These are phyloP conservation scores for Pinctada fucata DNA, from an alignment of 2,888 invertebrate species.

Conservation along the genomic window DNA sequence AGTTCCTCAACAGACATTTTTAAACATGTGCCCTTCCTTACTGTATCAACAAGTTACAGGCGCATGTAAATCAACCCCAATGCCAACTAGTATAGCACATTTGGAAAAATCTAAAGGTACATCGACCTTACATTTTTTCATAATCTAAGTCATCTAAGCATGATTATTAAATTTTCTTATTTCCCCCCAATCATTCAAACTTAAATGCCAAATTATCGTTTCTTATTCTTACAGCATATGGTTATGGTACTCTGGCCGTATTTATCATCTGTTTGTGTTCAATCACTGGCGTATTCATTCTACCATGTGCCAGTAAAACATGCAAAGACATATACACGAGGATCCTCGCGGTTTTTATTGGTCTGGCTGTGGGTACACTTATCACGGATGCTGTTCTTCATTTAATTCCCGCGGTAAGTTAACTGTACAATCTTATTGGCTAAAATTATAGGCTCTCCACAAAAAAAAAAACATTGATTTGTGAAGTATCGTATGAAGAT, in stretches of 20 bases:
- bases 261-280: slow-evolving; percentile 56
- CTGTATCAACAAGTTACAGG: slow-evolving; percentile 54
- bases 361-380: slow-evolving; percentile 54
- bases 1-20: slow-evolving; percentile 48
- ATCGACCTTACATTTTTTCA: too few relatives aligned
- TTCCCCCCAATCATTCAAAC: too few relatives aligned
- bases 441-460: too few relatives aligned
- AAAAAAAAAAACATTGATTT: too few relatives aligned
- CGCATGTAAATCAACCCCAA: slow-evolving; percentile 41
- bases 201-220: too few relatives aligned
- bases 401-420: slow-evolving; percentile 55
- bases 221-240: slow-evolving; percentile 47
- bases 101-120: too few relatives aligned
- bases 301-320: slow-evolving; percentile 45
- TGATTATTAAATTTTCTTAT: too few relatives aligned
- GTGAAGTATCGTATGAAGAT: too few relatives aligned
- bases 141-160: too few relatives aligned
- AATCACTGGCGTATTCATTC: slow-evolving; percentile 44
- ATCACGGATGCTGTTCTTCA: slow-evolving; percentile 54
- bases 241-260: slow-evolving; percentile 56
- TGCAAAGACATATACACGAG: slow-evolving; percentile 39
- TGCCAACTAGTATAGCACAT: too few relatives aligned
- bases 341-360: slow-evolving; percentile 54
- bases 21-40: slow-evolving; percentile 57
- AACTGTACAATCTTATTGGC: too few relatives aligned